Conservation (phyloP, 2,888 invertebrate species). For the Polyploca ridens region DNA sequence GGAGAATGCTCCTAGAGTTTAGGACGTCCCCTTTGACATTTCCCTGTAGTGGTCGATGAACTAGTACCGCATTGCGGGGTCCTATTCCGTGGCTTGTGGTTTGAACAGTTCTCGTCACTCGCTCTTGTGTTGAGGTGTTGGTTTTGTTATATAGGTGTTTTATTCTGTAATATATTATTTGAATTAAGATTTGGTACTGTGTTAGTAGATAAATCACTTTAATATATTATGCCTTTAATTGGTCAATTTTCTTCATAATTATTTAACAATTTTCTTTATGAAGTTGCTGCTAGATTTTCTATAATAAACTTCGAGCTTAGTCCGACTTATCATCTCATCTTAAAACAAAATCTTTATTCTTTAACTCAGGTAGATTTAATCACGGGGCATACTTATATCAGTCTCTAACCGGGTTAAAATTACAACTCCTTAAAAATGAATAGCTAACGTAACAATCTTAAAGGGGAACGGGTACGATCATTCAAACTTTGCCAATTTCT, state of each 20-base stretch:
- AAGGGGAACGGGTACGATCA: slow-evolving; percentile 1
- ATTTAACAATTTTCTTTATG: too few relatives aligned
- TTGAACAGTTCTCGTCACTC: background rate
- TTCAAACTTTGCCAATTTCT: slow-evolving; percentile 18
- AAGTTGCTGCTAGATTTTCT: too few relatives aligned
- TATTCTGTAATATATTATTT: too few relatives aligned
- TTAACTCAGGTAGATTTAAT: background rate
- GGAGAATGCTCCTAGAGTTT: background rate
- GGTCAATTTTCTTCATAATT: too few relatives aligned
- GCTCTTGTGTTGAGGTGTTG: background rate
- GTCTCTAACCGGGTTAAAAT: background rate
- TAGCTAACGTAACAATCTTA: background rate
- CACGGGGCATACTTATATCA: background rate
- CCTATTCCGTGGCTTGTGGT: background rate
- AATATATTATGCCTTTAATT: too few relatives aligned
- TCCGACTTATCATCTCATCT: too few relatives aligned
- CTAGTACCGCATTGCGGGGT: slow-evolving; percentile 4
- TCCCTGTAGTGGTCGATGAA: background rate
- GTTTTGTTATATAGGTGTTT: too few relatives aligned
- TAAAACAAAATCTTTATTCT: background rate
- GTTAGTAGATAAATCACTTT: too few relatives aligned
- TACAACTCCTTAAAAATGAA: background rate
- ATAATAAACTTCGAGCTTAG: too few relatives aligned
- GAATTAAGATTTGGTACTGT: too few relatives aligned
- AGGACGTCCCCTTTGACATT: background rate